Evolutionary conservation across 1,140 invertebrate species (phyloP), one percentile per base, ranked within the genome.

Genomic region (Sinonovacula constricta): DNA sequence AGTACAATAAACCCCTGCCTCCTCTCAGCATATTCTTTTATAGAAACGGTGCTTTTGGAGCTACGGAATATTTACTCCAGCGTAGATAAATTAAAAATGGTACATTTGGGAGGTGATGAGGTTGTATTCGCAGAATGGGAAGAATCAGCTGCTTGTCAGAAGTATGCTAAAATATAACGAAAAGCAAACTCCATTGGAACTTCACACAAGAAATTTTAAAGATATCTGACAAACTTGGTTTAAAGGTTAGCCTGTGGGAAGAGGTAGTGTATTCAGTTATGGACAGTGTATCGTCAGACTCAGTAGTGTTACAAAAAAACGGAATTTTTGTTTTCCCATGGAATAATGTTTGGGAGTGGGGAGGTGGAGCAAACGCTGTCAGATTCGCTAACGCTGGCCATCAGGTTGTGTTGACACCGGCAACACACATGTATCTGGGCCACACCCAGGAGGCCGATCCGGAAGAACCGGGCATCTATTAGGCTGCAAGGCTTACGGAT

Each of bases 31-130:
- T 90, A 86, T 62, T 74, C 18, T 1, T 84, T 84, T 53, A 18
- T 82, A 15, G 71, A 62, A 2, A 80, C 65, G 49, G 63, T 89
- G 0, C 31, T 88, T 5, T 28, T 56, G 2, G 83, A 71, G 12
- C 31, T 89, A 1, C 59, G 72, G 33, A 56, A 39, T 0, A 84
- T 89, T 56, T 86, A 88, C 53, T 15, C 67, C n/a, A 56, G 78
- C 7, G 65, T 76, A 3, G 75, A 83, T 24, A 81, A 85, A 1
- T 60, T 91, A 12, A 85, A 80, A 39, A 62, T 79, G 45, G 83
- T 85, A 39, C 88, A 90, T 70, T 81, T 86, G 33, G 90, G 89
- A 14, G 89, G 88, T 15, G 90, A 91, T 69, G 90, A 91, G 72
- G 87, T 89, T 0, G 74, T 84, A 0, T 12, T n/a, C 0, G 82